Conservation (phyloP, 1,140 invertebrate genomes). For the Ips nitidus region DNA sequence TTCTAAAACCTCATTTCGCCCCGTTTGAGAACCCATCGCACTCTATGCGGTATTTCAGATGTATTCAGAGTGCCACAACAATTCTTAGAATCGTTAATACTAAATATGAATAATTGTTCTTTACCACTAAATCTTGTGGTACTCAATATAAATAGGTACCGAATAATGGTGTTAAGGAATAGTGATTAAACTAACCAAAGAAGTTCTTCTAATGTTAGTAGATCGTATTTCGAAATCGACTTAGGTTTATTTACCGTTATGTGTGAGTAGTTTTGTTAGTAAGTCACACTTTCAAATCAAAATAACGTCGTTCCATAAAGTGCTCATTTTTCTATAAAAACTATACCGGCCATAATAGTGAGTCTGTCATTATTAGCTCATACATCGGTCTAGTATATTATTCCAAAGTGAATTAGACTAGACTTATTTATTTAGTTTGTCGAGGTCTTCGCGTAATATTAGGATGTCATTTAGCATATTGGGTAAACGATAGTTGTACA, state of each 20-base stretch:
- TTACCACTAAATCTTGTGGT: too few relatives aligned
- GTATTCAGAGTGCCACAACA: too few relatives aligned
- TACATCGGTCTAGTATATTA: slow-evolving; percentile 7
- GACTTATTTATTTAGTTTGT: neutral
- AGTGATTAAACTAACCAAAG: slow-evolving; percentile 42
- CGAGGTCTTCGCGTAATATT: neutral
- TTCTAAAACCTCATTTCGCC: neutral
- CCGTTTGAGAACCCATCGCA: too few relatives aligned
- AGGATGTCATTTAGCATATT: neutral
- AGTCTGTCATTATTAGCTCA: slow-evolving; percentile 20
- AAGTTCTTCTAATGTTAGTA: slow-evolving; percentile 50
- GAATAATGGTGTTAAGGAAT: too few relatives aligned
- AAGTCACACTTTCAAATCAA: slow-evolving; percentile 49
- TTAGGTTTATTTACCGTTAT: slow-evolving; percentile 21
- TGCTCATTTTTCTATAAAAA: slow-evolving; percentile 48
- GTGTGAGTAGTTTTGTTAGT: slow-evolving; percentile 19
- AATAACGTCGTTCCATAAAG: slow-evolving; percentile 41
- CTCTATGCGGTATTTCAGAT: too few relatives aligned
- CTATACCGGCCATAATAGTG: slow-evolving; percentile 37
- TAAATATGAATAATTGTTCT: too few relatives aligned
- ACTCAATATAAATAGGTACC: too few relatives aligned
- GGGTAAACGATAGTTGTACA: too few relatives aligned
- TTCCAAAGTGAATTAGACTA: slow-evolving; percentile 6
- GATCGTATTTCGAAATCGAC: slow-evolving; percentile 37
- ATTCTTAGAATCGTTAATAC: too few relatives aligned